These are phyloP conservation scores for Mylabris sibirica DNA, from an alignment of 2,888 invertebrate genomes.

Conservation along the genomic window DNA sequence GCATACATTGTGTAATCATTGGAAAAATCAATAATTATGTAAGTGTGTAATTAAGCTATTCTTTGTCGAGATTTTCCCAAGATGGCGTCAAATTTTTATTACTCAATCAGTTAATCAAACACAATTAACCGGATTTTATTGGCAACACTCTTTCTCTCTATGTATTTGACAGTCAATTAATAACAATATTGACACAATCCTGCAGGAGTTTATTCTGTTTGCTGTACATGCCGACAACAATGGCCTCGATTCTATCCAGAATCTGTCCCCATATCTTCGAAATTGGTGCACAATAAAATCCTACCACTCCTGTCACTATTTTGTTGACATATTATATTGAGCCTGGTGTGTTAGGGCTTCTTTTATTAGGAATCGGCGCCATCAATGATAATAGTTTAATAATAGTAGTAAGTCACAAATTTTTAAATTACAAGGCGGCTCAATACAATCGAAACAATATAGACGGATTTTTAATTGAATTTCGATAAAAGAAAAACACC, in stretches of 20 bases:
- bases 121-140: slow-evolving; percentile 37
- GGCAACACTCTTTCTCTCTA: slow-evolving; percentile 14
- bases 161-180: not conserved
- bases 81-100: slow-evolving; percentile 28
- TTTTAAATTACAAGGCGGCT: slow-evolving; percentile 49
- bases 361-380: slow-evolving; percentile 17
- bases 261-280: not conserved
- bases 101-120: slow-evolving; percentile 51
- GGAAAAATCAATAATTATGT: slow-evolving; percentile 17
- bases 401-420: not conserved
- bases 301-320: not conserved
- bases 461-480: slow-evolving; percentile 29
- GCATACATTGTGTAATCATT: not conserved
- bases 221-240: slow-evolving; percentile 46
- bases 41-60: slow-evolving; percentile 11
- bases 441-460: slow-evolving; percentile 33
- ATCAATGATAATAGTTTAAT: slow-evolving; percentile 1
- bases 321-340: not conserved
- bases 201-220: slow-evolving; percentile 54
- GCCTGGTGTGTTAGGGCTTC: not conserved
- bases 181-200: slow-evolving; percentile 51
- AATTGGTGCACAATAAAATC: not conserved
- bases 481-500: no score
- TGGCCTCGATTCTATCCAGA: not conserved
- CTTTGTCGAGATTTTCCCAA: not conserved